Percentiles rank a stretch among this genome's conserved stretches.
phyloP scores from a whole-genome alignment of 2,888 invertebrate species.

The Cephus pygmeus region DNA sequence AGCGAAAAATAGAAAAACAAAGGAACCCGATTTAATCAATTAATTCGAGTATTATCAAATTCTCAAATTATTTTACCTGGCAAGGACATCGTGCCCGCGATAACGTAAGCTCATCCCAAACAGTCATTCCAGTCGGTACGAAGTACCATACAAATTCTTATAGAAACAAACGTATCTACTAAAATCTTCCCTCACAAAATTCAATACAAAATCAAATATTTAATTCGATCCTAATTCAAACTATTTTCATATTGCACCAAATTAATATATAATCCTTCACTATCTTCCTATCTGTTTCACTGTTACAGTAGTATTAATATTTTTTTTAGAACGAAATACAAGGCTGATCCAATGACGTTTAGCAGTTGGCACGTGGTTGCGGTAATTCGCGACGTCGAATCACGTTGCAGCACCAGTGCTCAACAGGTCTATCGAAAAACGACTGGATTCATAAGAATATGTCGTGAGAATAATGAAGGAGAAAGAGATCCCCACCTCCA shows the following conservation, averaged over 20 bases:
- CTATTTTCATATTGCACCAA: background rate
- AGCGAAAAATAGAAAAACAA: background rate
- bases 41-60: background rate
- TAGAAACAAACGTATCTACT: conserved; percentile 9
- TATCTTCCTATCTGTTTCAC: background rate
- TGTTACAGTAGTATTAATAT: background rate
- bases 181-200: background rate
- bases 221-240: background rate
- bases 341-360: background rate
- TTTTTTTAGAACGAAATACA: background rate
- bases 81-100: conserved; percentile 19
- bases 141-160: background rate
- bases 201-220: background rate
- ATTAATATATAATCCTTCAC: background rate
- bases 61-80: conserved; percentile 1
- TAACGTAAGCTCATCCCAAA: conserved; percentile 19
- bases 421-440: background rate
- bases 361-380: background rate
- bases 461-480: background rate
- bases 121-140: background rate
- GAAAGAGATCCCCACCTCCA: background rate
- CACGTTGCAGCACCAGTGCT: background rate
- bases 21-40: background rate
- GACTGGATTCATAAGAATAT: background rate
- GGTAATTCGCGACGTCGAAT: background rate